phyloP scores from a whole-genome alignment of 2,113 vertebrate species.

The Hiodon tergisus region DNA sequence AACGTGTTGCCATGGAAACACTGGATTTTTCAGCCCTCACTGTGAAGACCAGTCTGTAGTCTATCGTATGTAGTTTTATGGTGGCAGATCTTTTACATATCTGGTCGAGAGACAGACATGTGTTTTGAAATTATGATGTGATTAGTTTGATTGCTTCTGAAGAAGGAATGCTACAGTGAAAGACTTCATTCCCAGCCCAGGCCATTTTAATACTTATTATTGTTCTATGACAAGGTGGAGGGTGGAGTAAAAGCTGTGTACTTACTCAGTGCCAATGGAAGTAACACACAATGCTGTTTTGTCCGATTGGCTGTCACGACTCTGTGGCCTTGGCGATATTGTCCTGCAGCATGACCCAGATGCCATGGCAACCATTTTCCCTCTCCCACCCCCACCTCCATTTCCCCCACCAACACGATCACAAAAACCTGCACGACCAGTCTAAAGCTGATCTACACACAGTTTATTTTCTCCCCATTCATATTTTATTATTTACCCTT shows the following conservation, averaged over 20 bases:
- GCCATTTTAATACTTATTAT: neutral
- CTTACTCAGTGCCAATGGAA: neutral
- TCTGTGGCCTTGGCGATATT: slow-evolving; percentile 32
- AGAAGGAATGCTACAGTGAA: neutral
- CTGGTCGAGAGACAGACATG: neutral
- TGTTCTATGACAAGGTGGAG: too few relatives aligned
- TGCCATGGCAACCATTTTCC: slow-evolving; percentile 55
- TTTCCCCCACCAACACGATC: neutral
- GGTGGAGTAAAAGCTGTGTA: too few relatives aligned
- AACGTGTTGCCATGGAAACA: slow-evolving; percentile 4
- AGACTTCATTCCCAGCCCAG: too few relatives aligned
- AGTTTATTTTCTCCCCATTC: neutral
- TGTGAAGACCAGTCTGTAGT: neutral
- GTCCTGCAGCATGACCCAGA: slow-evolving; percentile 28
- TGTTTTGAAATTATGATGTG: neutral
- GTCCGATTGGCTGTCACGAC: slow-evolving; percentile 27
- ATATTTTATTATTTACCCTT: slow-evolving; percentile 11
- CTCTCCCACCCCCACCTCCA: slow-evolving; percentile 21
- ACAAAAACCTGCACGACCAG: neutral
- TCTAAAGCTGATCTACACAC: slow-evolving; percentile 13
- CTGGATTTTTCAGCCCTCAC: neutral
- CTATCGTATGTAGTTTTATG: neutral
- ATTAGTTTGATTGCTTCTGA: neutral
- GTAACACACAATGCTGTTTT: slow-evolving; percentile 12
- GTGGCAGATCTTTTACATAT: neutral